These are phyloP conservation scores for Lithophane semibrunnea DNA, from an alignment of 2,888 invertebrate species.

Conservation along the genomic window DNA sequence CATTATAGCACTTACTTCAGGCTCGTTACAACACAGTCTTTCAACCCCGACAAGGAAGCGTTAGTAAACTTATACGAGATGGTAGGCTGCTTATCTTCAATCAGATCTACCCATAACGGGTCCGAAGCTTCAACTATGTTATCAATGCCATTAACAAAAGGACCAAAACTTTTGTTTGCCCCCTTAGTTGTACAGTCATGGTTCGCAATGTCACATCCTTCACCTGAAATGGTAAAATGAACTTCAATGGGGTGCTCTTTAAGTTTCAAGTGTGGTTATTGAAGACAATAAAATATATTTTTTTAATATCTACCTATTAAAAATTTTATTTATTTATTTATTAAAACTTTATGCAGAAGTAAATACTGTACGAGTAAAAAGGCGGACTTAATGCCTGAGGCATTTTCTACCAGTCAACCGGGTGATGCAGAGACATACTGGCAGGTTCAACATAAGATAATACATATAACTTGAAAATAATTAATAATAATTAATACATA, in stretches of 20 bases:
- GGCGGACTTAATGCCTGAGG: too few species aligned
- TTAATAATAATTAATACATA: too few species aligned
- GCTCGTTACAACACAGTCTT: background rate
- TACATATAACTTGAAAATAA: too few species aligned
- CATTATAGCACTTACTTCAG: constrained; percentile 11
- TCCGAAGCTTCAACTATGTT: constrained; percentile 22
- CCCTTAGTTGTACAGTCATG: constrained; percentile 10
- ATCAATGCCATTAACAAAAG: constrained; percentile 16
- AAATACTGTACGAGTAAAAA: too few species aligned
- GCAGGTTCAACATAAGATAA: too few species aligned
- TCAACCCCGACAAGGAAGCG: constrained; percentile 6
- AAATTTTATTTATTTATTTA: too few species aligned
- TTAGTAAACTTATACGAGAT: constrained; percentile 11
- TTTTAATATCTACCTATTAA: too few species aligned
- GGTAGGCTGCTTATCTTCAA: background rate
- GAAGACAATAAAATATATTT: too few species aligned
- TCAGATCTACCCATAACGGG: constrained; percentile 4
- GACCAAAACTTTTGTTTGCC: background rate
- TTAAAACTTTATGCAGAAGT: too few species aligned
- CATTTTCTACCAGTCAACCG: too few species aligned
- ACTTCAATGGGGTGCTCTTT: background rate
- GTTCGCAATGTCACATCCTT: background rate
- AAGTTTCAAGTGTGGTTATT: too few species aligned
- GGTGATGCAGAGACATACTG: too few species aligned
- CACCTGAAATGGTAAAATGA: constrained; percentile 2